Conservation (phyloP, 2,888 invertebrate species). For the Teleiodes luculella region DNA sequence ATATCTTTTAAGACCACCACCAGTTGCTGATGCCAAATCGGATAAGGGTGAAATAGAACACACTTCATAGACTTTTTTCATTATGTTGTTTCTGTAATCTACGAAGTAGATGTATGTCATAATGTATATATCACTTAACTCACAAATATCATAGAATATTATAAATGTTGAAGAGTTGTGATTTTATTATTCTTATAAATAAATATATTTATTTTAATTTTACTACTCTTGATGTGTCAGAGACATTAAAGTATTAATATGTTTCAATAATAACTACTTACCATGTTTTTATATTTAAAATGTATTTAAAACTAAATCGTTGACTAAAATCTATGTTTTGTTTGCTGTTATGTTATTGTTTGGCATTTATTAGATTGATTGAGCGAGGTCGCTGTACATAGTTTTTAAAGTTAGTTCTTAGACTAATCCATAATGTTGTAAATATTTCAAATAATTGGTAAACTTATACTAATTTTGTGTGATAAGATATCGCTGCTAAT, state of each 20-base stretch:
- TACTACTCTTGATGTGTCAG: too few species aligned
- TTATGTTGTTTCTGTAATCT: too few species aligned
- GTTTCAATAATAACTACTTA: too few species aligned
- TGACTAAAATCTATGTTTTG: neutral
- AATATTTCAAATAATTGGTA: conserved; percentile 17
- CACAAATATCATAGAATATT: neutral
- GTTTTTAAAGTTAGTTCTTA: conserved; percentile 13
- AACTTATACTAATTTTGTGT: conserved; percentile 28
- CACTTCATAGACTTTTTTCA: conserved; percentile 8
- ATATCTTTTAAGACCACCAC: conserved; percentile 51
- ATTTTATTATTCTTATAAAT: too few species aligned
- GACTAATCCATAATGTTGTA: conserved; percentile 23
- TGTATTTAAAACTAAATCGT: neutral
- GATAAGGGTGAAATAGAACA: conserved; percentile 31
- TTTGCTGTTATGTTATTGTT: conserved; percentile 20
- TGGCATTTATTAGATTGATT: conserved; percentile 34
- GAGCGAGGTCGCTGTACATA: conserved; percentile 11
- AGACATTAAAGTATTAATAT: too few species aligned
- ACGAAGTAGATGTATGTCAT: too few species aligned
- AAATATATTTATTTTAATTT: too few species aligned
- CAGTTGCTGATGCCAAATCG: conserved; percentile 47
- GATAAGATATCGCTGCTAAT: conserved; percentile 33
- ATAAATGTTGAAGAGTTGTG: too few species aligned
- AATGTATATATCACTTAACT: neutral
- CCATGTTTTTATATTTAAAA: too few species aligned